Base-by-base conservation (phyloP, 2,797 vertebrate genomes). In the Enteromius mattozi region DNA sequence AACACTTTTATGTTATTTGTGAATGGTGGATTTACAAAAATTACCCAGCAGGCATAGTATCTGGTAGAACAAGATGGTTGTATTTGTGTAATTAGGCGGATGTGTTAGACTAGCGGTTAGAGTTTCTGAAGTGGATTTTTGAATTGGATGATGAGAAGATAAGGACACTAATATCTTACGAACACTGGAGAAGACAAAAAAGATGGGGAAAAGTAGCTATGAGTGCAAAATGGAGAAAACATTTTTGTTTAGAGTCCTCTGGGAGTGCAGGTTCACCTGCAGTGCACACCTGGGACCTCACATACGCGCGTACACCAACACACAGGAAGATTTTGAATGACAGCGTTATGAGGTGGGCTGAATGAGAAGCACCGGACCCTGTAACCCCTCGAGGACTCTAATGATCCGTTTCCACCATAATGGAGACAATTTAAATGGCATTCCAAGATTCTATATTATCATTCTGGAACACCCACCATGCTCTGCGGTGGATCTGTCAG, bases 381-480 rank as follows among this genome's bases (percentile, higher is more conserved):
- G 75, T 85, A 80, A 88, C 76, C 80, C 77, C 79, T 69, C 6
- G 66, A 84, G 82, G 51, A 71, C 51, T 69, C 75, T 75, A 85
- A 75, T 78, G 68, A 82, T 80, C 85, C 56, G 71, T 81, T 83
- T 87, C 68, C 49, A 83, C 19, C 30, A 85, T 82, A 79, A 76
- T 51, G 74, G 76, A 82, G 59, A 76, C 66, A 65, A 71, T 49
- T 14, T 35, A 70, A 78, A 80, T 87, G 88, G 79, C 78, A 27
- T 74, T 86, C 63, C 74, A 33, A 54, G 65, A 81, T 88, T 75
- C 78, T 40, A 45, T 87, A 75, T 86, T 84, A 72, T 84, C 78
- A 84, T 87, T 86, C 84, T 54, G 74, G 85, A 74, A 83, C 86
- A 84, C 61, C 78, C 72, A 69, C 76, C 33, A 2, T 80, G 81